Conservation (phyloP, 37 sponge, comb jelly and placozoan species). For the Dysidea cf. avara region DNA sequence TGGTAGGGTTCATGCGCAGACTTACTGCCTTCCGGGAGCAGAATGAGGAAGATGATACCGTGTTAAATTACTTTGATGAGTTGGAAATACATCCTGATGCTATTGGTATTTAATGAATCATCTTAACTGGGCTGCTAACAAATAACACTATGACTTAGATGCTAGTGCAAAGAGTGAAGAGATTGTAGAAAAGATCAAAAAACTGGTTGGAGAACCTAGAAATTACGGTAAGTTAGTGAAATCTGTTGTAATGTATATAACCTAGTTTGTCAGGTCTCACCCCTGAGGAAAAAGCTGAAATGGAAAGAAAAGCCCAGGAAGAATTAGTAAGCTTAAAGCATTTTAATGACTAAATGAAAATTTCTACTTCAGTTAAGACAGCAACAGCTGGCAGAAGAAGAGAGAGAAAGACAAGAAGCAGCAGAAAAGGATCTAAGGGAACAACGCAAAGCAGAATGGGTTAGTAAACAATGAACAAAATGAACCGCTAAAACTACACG, state of each 20-base stretch:
- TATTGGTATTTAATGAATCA: constrained; percentile 40
- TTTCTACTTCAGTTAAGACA: constrained; percentile 19
- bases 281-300: constrained; percentile 71
- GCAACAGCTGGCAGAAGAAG: constrained; percentile 50
- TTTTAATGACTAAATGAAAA: neutral
- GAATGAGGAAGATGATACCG: constrained; percentile 88
- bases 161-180: constrained; percentile 12
- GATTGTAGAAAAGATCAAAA: constrained; percentile 56
- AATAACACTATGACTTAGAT: constrained; percentile 3
- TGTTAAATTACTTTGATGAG: constrained; percentile 95
- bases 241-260: neutral
- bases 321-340: constrained; percentile 24
- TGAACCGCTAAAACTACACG: neutral
- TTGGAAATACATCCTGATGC: constrained; percentile 84
- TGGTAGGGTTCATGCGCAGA: constrained; percentile 51
- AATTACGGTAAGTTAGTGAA: constrained; percentile 66
- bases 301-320: constrained; percentile 45
- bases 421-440: constrained; percentile 64
- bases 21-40: constrained; percentile 51
- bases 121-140: neutral
- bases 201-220: constrained; percentile 77
- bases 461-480: constrained; percentile 16
- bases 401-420: constrained; percentile 56
- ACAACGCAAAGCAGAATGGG: constrained; percentile 81
- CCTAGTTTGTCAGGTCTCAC: constrained; percentile 53